Conservation (phyloP, 2,113 vertebrate genomes). For the Lepisosteus osseus region DNA sequence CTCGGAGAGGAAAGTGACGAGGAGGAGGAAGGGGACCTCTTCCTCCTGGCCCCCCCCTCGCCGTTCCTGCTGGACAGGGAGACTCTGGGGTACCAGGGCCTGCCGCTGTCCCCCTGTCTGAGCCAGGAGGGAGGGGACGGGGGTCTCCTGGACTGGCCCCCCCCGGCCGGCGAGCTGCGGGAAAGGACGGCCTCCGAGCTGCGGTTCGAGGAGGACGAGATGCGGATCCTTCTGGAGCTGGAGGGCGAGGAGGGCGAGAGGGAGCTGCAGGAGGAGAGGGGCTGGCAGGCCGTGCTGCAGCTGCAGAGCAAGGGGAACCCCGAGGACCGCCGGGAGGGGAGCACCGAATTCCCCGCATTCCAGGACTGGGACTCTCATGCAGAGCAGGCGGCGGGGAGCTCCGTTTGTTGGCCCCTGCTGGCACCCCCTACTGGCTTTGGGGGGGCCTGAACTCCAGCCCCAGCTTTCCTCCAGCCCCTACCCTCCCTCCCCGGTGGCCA, state of each 20-base stretch:
- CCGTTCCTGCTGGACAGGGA: constrained; percentile 64
- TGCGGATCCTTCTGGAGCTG: constrained; percentile 80
- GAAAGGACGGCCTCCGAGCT: constrained; percentile 91
- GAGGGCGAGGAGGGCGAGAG: constrained; percentile 64
- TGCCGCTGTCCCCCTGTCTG: constrained; percentile 83
- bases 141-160: constrained; percentile 68
- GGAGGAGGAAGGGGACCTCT: constrained; percentile 49
- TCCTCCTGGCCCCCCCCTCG: constrained; percentile 67
- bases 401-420: constrained; percentile 63
- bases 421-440: constrained; percentile 68
- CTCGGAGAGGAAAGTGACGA: constrained; percentile 62
- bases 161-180: constrained; percentile 63
- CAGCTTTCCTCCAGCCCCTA: constrained; percentile 50
- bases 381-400: constrained; percentile 36
- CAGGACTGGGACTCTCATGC: constrained; percentile 41
- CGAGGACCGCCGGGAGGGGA: not conserved
- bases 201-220: constrained; percentile 93
- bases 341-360: not conserved
- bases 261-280: constrained; percentile 69
- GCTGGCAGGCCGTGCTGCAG: constrained; percentile 71
- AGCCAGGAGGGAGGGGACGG: constrained; percentile 81
- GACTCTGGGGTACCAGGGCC: constrained; percentile 49
- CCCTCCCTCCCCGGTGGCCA: constrained; percentile 41
- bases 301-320: constrained; percentile 59
- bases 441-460: constrained; percentile 41